These are phyloP conservation scores for Dryobates pubescens DNA, from an alignment of 2,797 vertebrate genomes.

Conservation along the genomic window DNA sequence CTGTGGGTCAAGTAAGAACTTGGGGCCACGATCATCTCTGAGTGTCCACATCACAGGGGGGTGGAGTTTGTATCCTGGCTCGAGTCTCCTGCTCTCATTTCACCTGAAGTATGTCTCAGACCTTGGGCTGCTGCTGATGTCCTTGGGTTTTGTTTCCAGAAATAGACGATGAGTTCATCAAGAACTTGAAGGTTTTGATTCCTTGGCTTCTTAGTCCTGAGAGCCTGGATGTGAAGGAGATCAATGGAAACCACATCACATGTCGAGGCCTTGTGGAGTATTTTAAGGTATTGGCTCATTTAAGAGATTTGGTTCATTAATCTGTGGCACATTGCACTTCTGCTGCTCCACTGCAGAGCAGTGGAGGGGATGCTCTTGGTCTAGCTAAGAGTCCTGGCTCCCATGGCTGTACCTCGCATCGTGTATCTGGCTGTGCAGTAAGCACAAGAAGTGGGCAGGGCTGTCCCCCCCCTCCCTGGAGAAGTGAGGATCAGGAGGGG, in stretches of 20 bases:
- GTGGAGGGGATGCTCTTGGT: not conserved
- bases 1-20: not conserved
- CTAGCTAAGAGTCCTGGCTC: not conserved
- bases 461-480: not conserved
- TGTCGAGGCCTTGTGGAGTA: constrained; percentile 97
- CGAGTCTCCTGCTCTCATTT: not conserved
- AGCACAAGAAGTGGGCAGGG: not conserved
- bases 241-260: constrained; percentile 96
- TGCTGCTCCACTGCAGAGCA: not conserved
- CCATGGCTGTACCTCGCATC: not conserved
- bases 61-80: not conserved
- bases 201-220: constrained; percentile 93
- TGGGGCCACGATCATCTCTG: not conserved
- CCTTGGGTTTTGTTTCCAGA: constrained; percentile 77
- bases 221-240: constrained; percentile 95
- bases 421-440: fast-evolving
- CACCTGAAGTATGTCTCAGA: too few species aligned
- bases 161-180: constrained; percentile 94
- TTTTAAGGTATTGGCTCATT: constrained; percentile 87
- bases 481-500: not conserved
- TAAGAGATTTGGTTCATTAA: not conserved
- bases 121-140: not conserved
- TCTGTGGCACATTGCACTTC: not conserved
- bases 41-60: not conserved
- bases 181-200: constrained; percentile 93